Evolutionary conservation across 2,113 vertebrate species (phyloP), one percentile per base, ranked within the genome.

Genomic region (Rhinoderma darwinii): DNA sequence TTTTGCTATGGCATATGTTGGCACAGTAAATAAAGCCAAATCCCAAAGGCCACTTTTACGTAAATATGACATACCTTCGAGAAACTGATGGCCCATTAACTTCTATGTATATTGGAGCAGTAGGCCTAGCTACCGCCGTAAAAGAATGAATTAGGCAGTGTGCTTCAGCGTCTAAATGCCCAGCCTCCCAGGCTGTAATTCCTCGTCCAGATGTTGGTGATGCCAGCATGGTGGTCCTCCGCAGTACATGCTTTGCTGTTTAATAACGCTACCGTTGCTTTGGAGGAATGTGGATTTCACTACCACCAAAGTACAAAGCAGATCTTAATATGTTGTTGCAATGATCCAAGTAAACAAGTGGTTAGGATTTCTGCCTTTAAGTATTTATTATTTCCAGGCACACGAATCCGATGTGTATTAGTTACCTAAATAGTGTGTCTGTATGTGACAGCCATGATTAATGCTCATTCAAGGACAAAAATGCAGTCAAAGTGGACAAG

Each of bases 101-200:
- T 61, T 43, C 54, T 84, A 54, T 43, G 82, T 51, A 84, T 74
- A 85, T 72, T 44, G 32, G 70, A 54, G 50, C 70, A 27, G 22
- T 18, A 14, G 22, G 54, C 56, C 63, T 50, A 66, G 50, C 74
- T 44, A 8, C 50, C 30, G 59, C 66, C 68, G 39, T 78, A 66
- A 75, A 86, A 68, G 30, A 86, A 86, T 86, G 74, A 86, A 78
- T 86, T 32, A 70, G 74, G 22, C 75, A 39, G 74, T 78, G 74
- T 86, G 32, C 61, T 78, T 47, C 5, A 78, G 73, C 59, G 75
- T 30, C 59, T 37, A 20, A 27, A 72, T 80, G 76, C 54, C 43
- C 76, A 54, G 32, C 61, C 44, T 80, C 76, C 84, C 84, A 78
- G 47, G 54, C 76, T 73, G 47, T 56, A 54, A 80, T 27, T 50